These are phyloP conservation scores for Orthonevra nobilis DNA, from an alignment of 2,888 invertebrate genomes.

Conservation along the genomic window DNA sequence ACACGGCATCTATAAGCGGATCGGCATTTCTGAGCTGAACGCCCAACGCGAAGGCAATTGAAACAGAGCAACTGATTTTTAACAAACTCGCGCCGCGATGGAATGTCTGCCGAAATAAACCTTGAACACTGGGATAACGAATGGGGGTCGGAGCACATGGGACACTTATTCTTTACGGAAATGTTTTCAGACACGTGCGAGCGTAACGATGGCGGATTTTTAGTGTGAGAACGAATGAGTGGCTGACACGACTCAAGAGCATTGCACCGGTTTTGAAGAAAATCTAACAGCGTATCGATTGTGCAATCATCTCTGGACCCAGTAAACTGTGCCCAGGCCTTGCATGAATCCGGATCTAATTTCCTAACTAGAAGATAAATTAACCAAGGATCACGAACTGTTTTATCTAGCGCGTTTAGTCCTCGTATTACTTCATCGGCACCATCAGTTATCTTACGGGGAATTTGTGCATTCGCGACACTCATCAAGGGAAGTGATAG, in stretches of 20 bases:
- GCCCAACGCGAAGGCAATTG: constrained; percentile 13
- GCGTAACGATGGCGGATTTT: background rate
- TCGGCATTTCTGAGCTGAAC: background rate
- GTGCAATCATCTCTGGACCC: constrained; percentile 22
- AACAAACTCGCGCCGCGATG: background rate
- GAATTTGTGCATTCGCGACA: background rate
- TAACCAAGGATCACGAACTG: constrained; percentile 8
- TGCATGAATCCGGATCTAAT: background rate
- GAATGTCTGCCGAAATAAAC: background rate
- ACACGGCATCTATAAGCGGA: constrained; percentile 1
- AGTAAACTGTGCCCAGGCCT: background rate
- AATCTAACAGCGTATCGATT: background rate
- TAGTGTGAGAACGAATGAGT: background rate
- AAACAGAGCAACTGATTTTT: constrained; percentile 2
- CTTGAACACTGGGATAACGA: background rate
- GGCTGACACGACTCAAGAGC: constrained; percentile 1
- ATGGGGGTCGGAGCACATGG: background rate
- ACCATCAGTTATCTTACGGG: constrained; percentile 3
- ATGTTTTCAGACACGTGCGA: background rate
- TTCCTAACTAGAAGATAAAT: constrained; percentile 1
- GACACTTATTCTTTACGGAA: background rate
- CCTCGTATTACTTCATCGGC: constrained; percentile 25
- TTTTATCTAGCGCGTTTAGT: constrained; percentile 6
- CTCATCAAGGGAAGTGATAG: background rate
- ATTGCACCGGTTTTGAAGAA: background rate